Evolutionary conservation across 1,140 invertebrate species (phyloP), one percentile per base, ranked within the genome.

Genomic region (Stratiolaelaps scimitus): DNA sequence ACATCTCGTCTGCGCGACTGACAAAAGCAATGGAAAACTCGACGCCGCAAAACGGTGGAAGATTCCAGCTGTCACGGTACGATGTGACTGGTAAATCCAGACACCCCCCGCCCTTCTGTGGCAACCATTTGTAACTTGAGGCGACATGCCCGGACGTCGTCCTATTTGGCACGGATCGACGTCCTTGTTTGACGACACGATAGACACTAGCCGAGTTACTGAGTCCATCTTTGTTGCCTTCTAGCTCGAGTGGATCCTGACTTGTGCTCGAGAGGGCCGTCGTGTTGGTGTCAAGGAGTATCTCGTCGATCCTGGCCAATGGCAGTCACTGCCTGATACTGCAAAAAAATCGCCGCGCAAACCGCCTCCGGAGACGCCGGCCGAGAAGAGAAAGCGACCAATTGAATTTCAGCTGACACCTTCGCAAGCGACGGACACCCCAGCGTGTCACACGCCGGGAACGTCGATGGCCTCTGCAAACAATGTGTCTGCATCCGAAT

Each of bases 31-130:
- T 10, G 34, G 53, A 26, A 60, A 60, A 10, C 53, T 60, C 2
- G 53, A 60, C n/a, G 53, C 53, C 1, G 53, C 53, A 2, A 60
- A 60, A 23, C 26, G 23, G 23, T 60, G 53, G 53, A 60, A 60
- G 10, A 34, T 60, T 26, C 53, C 53, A 17, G 53, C 53, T 17
- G 53, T 60, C 34, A 29, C 53, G 53, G 53, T 60, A 23, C n/a
- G 23, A 48, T 48, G 15, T 48, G 4, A 48, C 47, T 20, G 47
- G 26, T 48, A 48, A 7, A 20, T 4, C 5, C 4, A 40, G 34
- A 40, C 10, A 40, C n/a, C n/a, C n/a, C n/a, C n/a, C n/a, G n/a
- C n/a, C n/a, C n/a, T n/a, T n/a, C n/a, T n/a, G n/a, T n/a, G n/a
- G 34, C 34, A 40, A 40, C 5, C 4, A 40, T 6, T 40, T 6